Percentiles rank a stretch among this genome's conserved stretches.
These are phyloP conservation scores for Alentia gelatinosa DNA, from an alignment of 2,888 invertebrate genomes.

Conservation along the genomic window DNA sequence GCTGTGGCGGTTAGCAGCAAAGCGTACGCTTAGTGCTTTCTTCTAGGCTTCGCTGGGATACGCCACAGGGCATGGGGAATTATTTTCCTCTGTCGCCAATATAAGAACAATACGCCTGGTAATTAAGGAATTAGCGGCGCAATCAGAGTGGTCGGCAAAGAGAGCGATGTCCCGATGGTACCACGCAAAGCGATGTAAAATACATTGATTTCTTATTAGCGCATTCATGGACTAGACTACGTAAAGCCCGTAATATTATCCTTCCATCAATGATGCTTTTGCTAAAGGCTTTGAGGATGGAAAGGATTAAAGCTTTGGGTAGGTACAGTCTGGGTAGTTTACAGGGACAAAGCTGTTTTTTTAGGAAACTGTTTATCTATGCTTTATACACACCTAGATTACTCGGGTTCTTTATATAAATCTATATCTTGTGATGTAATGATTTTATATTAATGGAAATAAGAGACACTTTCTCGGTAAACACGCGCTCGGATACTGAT, in stretches of 20 bases:
- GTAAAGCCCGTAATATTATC: slow-evolving; percentile 16
- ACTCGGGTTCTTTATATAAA: no score
- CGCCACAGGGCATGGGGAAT: not conserved
- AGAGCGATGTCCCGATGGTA: not conserved
- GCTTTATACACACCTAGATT: no score
- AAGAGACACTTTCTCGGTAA: no score
- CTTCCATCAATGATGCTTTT: not conserved
- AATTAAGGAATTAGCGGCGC: slow-evolving; percentile 16
- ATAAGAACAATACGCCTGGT: not conserved
- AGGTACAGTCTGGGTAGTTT: not conserved
- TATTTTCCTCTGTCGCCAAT: not conserved
- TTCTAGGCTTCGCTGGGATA: not conserved
- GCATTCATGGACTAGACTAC: not conserved
- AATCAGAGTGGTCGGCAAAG: not conserved
- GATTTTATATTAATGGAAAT: no score
- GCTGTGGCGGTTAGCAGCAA: not conserved
- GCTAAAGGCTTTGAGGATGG: not conserved
- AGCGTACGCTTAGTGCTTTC: not conserved
- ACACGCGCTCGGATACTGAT: no score
- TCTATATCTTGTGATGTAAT: no score
- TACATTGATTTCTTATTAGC: slow-evolving; percentile 22
- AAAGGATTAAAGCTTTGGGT: not conserved
- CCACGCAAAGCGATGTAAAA: not conserved
- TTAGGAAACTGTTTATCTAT: no score
- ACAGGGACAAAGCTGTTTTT: not conserved